Percentiles rank a stretch among this genome's conserved stretches.
phyloP scores from a whole-genome alignment of 2,797 vertebrate genomes.

The Neostethus bicornis region DNA sequence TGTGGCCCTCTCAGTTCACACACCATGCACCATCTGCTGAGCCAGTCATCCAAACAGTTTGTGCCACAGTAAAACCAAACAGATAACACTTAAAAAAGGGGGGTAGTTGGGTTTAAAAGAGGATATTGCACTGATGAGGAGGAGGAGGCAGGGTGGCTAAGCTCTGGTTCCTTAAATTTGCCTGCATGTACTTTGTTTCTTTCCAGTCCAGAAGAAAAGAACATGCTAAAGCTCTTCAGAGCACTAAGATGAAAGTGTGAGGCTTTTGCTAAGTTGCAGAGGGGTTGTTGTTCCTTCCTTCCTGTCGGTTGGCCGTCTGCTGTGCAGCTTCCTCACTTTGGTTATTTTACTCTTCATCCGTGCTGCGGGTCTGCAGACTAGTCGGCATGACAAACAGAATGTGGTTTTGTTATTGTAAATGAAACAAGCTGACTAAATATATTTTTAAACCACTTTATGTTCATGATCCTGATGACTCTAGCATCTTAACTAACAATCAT shows the following conservation, averaged over 20 bases:
- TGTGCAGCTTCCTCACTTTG: slow-evolving; percentile 64
- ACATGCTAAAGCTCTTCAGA: slow-evolving; percentile 19
- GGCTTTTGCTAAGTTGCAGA: slow-evolving; percentile 10
- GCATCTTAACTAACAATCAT: slow-evolving; percentile 13
- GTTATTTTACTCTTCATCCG: slow-evolving; percentile 34
- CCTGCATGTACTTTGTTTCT: slow-evolving; percentile 30
- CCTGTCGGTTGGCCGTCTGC: slow-evolving; percentile 70
- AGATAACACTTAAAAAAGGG: slow-evolving; percentile 46
- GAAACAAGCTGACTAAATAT: slow-evolving; percentile 1
- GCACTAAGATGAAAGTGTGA: slow-evolving; percentile 44
- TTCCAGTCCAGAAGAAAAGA: slow-evolving; percentile 28
- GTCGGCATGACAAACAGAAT: slow-evolving; percentile 19
- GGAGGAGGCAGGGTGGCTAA: slow-evolving; percentile 30
- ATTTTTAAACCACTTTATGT: not conserved
- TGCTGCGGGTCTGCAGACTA: slow-evolving; percentile 18
- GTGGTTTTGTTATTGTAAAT: slow-evolving; percentile 1
- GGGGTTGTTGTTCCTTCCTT: slow-evolving; percentile 67
- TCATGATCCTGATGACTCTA: slow-evolving; percentile 12
- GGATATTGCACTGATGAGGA: slow-evolving; percentile 54
- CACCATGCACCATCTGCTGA: slow-evolving; percentile 76
- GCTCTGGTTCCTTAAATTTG: slow-evolving; percentile 63
- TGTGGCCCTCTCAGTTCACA: slow-evolving; percentile 47
- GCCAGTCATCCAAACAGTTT: slow-evolving; percentile 56
- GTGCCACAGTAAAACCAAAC: slow-evolving; percentile 54
- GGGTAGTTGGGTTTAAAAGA: slow-evolving; percentile 59